These are phyloP conservation scores for Myripristis jacobus DNA, from an alignment of 2,797 vertebrate genomes.

Conservation along the genomic window DNA sequence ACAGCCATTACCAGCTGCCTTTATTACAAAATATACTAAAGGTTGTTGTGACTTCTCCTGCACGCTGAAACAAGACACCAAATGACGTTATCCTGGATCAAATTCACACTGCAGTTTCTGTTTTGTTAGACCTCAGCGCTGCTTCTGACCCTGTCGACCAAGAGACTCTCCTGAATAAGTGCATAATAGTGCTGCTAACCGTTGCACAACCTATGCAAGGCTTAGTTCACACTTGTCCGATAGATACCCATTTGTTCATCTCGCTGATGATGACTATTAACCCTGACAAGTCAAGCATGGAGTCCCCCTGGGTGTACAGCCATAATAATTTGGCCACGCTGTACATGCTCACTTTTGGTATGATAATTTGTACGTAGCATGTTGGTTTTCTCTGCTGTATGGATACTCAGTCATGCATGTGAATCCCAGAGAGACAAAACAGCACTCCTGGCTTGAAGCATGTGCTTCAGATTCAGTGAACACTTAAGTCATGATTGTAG, in stretches of 20 bases:
- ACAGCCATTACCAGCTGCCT: not conserved
- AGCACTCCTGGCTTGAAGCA: no score
- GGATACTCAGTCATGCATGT: not conserved
- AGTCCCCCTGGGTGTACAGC: not conserved
- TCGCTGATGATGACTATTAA: conserved; percentile 3
- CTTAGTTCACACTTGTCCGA: not conserved
- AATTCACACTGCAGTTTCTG: not conserved
- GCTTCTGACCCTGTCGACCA: not conserved
- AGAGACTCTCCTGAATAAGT: not conserved
- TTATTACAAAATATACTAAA: not conserved
- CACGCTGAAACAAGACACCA: conserved; percentile 16
- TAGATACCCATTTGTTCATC: not conserved
- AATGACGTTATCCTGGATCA: conserved; percentile 12
- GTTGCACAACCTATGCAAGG: not conserved
- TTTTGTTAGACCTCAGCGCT: not conserved
- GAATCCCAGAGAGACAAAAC: not conserved
- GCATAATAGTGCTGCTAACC: not conserved
- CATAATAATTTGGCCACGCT: not conserved
- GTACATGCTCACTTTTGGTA: not conserved
- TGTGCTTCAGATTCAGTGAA: no score
- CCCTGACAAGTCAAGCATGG: conserved; percentile 3
- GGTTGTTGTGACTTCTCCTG: conserved; percentile 3
- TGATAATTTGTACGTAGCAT: not conserved
- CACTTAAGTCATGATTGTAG: not conserved
- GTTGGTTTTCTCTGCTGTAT: not conserved